Percentiles rank a stretch among this genome's conserved stretches.
These are phyloP conservation scores for Sarcophaga variegata DNA, from an alignment of 2,888 invertebrate species.

Conservation along the genomic window DNA sequence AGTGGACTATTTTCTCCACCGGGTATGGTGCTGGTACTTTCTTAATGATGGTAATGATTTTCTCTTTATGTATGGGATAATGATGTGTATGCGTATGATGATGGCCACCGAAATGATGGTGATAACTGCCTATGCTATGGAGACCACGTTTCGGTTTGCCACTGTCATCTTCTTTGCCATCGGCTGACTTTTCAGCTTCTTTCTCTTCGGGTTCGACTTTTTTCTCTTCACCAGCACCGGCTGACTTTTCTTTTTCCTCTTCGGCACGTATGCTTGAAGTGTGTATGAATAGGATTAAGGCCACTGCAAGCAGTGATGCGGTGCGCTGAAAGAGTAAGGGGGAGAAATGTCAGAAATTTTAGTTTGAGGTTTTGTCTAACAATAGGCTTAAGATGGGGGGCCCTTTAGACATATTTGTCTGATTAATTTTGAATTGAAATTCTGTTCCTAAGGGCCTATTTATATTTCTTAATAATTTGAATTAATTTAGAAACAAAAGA, in stretches of 20 bases:
- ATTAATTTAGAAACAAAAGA: no score
- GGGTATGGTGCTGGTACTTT: slow-evolving; percentile 88
- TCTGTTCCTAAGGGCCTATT: no score
- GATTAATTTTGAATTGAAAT: no score
- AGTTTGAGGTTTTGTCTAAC: no score
- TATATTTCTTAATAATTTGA: no score
- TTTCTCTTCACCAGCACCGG: slow-evolving; percentile 68
- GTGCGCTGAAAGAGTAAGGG: slow-evolving; percentile 75
- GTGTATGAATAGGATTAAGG: slow-evolving; percentile 83
- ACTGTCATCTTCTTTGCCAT: no score
- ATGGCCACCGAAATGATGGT: slow-evolving; percentile 77
- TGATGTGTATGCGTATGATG: slow-evolving; percentile 73
- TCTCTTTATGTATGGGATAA: slow-evolving; percentile 83
- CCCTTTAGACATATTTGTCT: no score
- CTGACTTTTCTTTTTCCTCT: slow-evolving; percentile 82
- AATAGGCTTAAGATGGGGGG: no score
- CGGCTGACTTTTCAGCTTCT: slow-evolving; percentile 82
- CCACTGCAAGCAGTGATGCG: slow-evolving; percentile 83
- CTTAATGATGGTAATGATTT: slow-evolving; percentile 88
- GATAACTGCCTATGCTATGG: slow-evolving; percentile 82
- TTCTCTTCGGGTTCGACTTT: slow-evolving; percentile 79
- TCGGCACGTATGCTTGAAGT: slow-evolving; percentile 80
- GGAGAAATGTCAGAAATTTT: neutral
- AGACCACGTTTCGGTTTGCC: slow-evolving; percentile 88
- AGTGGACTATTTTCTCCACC: slow-evolving; percentile 85